A percentile compares a stretch with the other conserved stretches of the same genome.
phyloP scores from a whole-genome alignment of 2,113 vertebrate species.

The Charina bottae region DNA sequence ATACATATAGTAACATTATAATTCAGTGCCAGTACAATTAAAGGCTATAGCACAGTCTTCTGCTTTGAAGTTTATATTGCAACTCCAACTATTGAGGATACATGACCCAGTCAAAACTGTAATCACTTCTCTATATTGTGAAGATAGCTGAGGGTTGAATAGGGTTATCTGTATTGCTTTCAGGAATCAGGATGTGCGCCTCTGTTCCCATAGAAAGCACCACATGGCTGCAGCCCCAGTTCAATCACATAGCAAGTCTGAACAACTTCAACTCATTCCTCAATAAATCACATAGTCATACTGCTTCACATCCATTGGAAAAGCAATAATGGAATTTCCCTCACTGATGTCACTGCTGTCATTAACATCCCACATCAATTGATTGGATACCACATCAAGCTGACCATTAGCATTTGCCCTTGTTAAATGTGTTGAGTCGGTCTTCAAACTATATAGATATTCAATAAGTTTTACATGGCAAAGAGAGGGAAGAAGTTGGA shows the following conservation, averaged over 20 bases:
- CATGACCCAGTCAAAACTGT: neutral
- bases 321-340: slow-evolving; percentile 17
- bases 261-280: neutral
- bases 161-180: neutral
- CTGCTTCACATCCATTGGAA: slow-evolving; percentile 18
- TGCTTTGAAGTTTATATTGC: neutral
- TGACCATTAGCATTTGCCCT: slow-evolving; percentile 30
- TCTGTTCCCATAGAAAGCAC: neutral
- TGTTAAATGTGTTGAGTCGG: slow-evolving; percentile 18
- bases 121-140: neutral
- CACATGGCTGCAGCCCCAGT: neutral
- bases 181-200: too few relatives aligned
- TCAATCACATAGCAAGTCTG: neutral
- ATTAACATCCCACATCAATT: slow-evolving; percentile 13
- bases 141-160: neutral
- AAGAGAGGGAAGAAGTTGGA: neutral
- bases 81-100: neutral
- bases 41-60: neutral
- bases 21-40: neutral
- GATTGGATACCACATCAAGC: slow-evolving; percentile 12
- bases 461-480: slow-evolving; percentile 22
- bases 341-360: slow-evolving; percentile 14
- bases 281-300: neutral
- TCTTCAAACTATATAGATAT: slow-evolving; percentile 7
- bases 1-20: neutral